Evolutionary conservation across 2,888 invertebrate genomes (phyloP).

Genomic region (Caenorhabditis sp.): DNA sequence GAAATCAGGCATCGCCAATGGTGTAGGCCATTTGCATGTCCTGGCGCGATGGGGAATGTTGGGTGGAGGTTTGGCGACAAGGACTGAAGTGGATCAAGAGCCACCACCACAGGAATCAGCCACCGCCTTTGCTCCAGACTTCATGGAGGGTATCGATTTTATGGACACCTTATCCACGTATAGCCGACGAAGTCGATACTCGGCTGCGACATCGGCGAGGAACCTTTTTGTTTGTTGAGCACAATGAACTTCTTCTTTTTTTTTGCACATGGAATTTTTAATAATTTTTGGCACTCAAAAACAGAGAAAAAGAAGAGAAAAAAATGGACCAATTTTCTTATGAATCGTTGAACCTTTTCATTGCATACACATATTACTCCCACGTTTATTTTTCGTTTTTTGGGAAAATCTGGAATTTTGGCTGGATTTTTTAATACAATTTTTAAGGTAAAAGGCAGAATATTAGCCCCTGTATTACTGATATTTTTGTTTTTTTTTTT

Average conservation of each 20-base stretch:
- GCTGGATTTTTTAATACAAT: background rate
- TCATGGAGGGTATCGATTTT: conserved; percentile 37
- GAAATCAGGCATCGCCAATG: conserved; percentile 49
- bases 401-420: background rate
- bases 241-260: too few species aligned
- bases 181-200: conserved; percentile 26
- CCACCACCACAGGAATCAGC: background rate
- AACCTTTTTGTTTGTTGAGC: conserved; percentile 33
- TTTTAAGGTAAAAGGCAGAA: too few species aligned
- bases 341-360: conserved; percentile 1
- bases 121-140: conserved; percentile 27
- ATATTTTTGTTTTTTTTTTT: too few species aligned
- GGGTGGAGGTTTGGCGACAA: background rate
- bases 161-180: conserved; percentile 37
- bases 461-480: too few species aligned
- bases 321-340: background rate
- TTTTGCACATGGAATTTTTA: too few species aligned
- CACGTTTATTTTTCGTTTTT: conserved; percentile 7
- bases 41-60: conserved; percentile 50
- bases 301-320: background rate
- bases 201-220: conserved; percentile 27
- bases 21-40: conserved; percentile 55
- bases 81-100: too few species aligned
- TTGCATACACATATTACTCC: too few species aligned
- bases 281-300: background rate